phyloP scores from a whole-genome alignment of 1,140 invertebrate genomes.

The Polyergus mexicanus region DNA sequence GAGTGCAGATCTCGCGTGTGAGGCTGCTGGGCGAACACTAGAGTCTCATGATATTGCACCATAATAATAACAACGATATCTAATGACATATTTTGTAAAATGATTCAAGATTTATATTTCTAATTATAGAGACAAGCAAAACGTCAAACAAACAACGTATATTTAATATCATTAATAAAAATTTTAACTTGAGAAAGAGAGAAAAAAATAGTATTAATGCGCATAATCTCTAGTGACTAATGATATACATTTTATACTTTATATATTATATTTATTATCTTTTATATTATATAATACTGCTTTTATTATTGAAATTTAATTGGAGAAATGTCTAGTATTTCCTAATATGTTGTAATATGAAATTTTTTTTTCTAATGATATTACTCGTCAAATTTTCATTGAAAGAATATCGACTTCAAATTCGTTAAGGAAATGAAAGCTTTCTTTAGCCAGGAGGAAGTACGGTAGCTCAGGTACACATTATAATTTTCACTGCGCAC shows the following conservation, averaged over 20 bases:
- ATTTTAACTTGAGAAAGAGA: no score
- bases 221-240: no score
- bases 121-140: no score
- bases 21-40: background rate
- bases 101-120: background rate
- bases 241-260: background rate
- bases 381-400: background rate
- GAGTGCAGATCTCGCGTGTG: slow-evolving; percentile 13
- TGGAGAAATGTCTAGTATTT: background rate
- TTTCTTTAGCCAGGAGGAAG: slow-evolving; percentile 44
- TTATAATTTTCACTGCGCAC: slow-evolving; percentile 14
- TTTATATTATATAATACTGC: background rate
- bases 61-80: background rate
- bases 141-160: no score
- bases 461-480: slow-evolving; percentile 38
- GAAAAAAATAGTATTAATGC: no score
- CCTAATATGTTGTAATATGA: background rate
- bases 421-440: background rate
- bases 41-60: background rate
- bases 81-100: background rate
- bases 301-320: background rate
- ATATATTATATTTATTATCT: no score
- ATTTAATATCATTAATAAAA: no score
- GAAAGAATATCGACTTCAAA: background rate
- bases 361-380: background rate